Evolutionary conservation across 2,113 vertebrate genomes (phyloP).

Genomic region (Penelope pileata): DNA sequence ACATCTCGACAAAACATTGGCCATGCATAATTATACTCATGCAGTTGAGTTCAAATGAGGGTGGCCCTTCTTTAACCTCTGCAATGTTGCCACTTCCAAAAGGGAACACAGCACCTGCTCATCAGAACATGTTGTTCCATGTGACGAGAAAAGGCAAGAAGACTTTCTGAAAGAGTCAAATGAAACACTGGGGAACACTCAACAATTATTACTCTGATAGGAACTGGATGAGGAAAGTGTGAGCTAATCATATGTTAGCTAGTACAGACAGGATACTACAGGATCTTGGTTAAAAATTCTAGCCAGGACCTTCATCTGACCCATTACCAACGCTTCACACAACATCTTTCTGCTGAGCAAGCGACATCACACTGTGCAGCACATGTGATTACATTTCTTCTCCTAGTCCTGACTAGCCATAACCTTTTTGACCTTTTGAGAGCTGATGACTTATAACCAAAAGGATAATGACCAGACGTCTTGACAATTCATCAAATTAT

Average conservation of each 20-base stretch:
- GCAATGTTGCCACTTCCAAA: neutral
- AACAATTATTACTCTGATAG: neutral
- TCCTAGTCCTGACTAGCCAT: neutral
- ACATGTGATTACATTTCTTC: neutral
- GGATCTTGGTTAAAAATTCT: neutral
- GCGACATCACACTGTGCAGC: neutral
- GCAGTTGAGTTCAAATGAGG: neutral
- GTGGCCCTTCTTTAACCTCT: neutral
- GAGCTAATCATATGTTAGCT: neutral
- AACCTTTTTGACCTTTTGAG: neutral
- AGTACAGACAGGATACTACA: neutral
- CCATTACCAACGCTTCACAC: neutral
- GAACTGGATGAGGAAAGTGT: neutral
- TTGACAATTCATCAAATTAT: neutral
- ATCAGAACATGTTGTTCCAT: neutral
- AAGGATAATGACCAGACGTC: neutral
- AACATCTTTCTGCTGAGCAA: neutral
- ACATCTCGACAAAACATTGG: constrained; percentile 1
- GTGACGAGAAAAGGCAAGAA: neutral
- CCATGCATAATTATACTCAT: constrained; percentile 1
- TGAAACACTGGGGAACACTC: neutral
- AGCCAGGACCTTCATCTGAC: neutral
- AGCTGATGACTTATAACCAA: neutral
- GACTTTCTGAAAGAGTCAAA: neutral
- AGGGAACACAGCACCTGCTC: neutral